phyloP scores from a whole-genome alignment of 2,113 vertebrate species.

The Elephas maximus region DNA sequence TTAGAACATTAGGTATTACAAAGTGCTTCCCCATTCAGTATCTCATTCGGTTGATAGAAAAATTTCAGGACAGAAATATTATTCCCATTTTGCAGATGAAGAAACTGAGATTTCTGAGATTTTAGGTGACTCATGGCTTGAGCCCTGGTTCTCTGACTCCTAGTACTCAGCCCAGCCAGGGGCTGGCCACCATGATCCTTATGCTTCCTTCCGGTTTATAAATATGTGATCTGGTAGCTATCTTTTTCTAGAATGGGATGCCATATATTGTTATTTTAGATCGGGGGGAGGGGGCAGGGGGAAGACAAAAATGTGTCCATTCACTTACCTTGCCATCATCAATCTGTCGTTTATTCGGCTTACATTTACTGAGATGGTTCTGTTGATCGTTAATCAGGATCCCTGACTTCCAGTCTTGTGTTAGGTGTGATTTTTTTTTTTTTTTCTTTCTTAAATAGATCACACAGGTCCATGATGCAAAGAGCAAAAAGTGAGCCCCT shows the following conservation, averaged over 20 bases:
- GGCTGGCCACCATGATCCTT: neutral
- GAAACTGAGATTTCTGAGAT: neutral
- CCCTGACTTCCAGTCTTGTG: neutral
- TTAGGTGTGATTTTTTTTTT: neutral
- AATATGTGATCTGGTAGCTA: neutral
- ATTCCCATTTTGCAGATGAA: neutral
- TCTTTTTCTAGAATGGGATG: neutral
- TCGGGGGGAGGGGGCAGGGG: neutral
- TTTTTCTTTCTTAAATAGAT: neutral
- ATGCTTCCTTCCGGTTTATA: neutral
- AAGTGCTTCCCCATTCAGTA: neutral
- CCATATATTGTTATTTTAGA: neutral
- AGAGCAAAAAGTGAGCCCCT: neutral
- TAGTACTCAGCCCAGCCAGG: neutral
- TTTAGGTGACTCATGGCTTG: neutral
- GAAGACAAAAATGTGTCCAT: neutral
- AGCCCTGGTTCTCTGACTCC: neutral
- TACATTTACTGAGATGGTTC: neutral
- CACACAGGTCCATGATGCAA: neutral
- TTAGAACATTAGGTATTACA: neutral
- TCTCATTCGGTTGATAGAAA: neutral
- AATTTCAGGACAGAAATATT: neutral
- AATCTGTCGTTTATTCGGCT: neutral
- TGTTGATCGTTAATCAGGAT: neutral
- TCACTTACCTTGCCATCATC: neutral